phyloP scores from a whole-genome alignment of 2,113 vertebrate species.

The Edolisoma coerulescens region DNA sequence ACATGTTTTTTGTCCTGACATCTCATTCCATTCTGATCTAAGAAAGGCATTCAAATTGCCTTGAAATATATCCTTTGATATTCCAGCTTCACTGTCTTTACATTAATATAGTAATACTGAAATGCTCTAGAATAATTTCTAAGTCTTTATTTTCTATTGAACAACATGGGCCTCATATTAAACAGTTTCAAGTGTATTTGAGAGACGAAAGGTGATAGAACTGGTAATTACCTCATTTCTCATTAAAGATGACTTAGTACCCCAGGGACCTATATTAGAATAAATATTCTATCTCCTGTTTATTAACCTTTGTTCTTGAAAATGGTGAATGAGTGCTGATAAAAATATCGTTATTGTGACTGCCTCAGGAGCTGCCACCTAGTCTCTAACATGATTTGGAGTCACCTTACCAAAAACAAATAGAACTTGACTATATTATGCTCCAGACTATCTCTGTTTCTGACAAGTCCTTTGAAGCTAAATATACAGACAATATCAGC shows the following conservation, averaged over 20 bases:
- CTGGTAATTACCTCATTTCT: conserved; percentile 60
- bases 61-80: not conserved
- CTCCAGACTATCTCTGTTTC: not conserved
- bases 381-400: conserved; percentile 46
- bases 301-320: conserved; percentile 56
- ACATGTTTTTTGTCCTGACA: not conserved
- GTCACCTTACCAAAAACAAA: conserved; percentile 54
- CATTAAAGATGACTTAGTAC: conserved; percentile 48
- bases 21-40: not conserved
- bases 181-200: conserved; percentile 43
- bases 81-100: not conserved
- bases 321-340: conserved; percentile 40
- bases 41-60: not conserved
- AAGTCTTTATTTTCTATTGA: not conserved
- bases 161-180: not conserved
- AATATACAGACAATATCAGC: not conserved
- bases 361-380: conserved; percentile 29
- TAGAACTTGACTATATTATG: not conserved
- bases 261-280: conserved; percentile 8
- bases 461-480: not conserved
- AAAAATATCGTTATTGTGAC: not conserved
- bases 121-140: not conserved
- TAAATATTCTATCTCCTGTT: conserved; percentile 49
- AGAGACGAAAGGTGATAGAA: conserved; percentile 47
- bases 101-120: not conserved